Percentiles rank a stretch among this genome's conserved stretches.
These are phyloP conservation scores for Falco rusticolus DNA, from an alignment of 2,797 vertebrate genomes.

Conservation along the genomic window DNA sequence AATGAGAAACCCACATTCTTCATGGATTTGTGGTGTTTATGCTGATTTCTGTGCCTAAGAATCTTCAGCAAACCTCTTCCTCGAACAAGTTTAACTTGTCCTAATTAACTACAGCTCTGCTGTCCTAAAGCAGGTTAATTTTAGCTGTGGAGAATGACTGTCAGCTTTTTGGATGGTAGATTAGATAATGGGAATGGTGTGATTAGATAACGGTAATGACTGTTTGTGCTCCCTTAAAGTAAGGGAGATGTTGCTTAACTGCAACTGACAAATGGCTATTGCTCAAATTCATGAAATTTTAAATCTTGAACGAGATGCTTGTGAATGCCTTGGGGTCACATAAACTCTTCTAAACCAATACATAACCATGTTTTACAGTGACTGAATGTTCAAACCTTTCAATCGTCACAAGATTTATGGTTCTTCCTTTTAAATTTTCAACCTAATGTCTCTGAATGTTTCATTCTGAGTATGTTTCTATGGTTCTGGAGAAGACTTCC, in stretches of 20 bases:
- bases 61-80: background rate
- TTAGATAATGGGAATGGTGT: background rate
- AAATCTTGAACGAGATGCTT: background rate
- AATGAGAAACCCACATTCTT: background rate
- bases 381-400: background rate
- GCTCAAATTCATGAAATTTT: background rate
- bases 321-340: background rate
- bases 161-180: background rate
- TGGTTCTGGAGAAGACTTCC: background rate
- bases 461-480: background rate
- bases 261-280: background rate
- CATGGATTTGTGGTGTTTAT: background rate
- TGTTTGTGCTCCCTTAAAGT: background rate
- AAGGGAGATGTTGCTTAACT: background rate
- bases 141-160: background rate
- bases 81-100: background rate
- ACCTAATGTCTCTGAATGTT: background rate
- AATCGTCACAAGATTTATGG: background rate
- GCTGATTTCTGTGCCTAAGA: too few relatives aligned
- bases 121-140: background rate
- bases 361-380: rapidly evolving
- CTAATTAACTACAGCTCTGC: rapidly evolving
- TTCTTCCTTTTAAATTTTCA: background rate
- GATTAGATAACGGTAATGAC: too few relatives aligned
- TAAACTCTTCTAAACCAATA: background rate